These are phyloP conservation scores for Helostoma temminkii DNA, from an alignment of 2,797 vertebrate genomes.

Conservation along the genomic window DNA sequence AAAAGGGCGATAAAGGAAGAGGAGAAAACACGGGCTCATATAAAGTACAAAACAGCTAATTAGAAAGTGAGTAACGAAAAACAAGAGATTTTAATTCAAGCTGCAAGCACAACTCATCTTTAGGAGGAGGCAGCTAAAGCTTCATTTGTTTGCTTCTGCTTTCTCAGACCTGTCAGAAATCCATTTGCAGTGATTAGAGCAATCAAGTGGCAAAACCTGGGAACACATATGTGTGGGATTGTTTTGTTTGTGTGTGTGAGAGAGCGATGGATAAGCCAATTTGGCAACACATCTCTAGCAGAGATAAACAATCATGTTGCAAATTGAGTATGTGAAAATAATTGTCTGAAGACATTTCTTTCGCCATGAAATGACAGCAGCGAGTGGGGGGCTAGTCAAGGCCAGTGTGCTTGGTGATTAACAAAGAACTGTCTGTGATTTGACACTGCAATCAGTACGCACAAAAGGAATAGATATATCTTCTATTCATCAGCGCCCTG, in stretches of 20 bases:
- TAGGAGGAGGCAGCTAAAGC: not conserved
- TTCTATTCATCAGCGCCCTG: slow-evolving; percentile 51
- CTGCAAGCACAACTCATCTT: not conserved
- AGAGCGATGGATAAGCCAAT: slow-evolving; percentile 18
- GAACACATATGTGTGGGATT: not conserved
- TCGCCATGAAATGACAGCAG: slow-evolving; percentile 25
- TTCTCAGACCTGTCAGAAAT: slow-evolving; percentile 32
- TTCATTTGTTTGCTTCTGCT: slow-evolving; percentile 2
- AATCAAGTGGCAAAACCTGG: slow-evolving; percentile 4
- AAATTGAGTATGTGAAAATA: slow-evolving; percentile 58
- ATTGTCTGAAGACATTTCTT: slow-evolving; percentile 64
- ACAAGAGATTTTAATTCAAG: not conserved
- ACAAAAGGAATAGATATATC: slow-evolving; percentile 60
- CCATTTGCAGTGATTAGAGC: slow-evolving; percentile 29
- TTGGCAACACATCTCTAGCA: slow-evolving; percentile 20
- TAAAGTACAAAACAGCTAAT: slow-evolving; percentile 2
- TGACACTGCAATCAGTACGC: slow-evolving; percentile 67
- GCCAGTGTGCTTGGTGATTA: slow-evolving; percentile 44
- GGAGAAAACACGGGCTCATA: not conserved
- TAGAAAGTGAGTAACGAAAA: slow-evolving; percentile 2
- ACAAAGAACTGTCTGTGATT: slow-evolving; percentile 61
- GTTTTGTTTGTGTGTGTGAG: not conserved
- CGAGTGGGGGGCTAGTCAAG: slow-evolving; percentile 30
- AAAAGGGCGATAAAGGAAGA: slow-evolving; percentile 17
- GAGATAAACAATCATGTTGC: slow-evolving; percentile 39